A percentile compares a stretch with the other conserved stretches of the same genome.
phyloP scores from a whole-genome alignment of 1,140 invertebrate genomes.

The Amyelois transitella region DNA sequence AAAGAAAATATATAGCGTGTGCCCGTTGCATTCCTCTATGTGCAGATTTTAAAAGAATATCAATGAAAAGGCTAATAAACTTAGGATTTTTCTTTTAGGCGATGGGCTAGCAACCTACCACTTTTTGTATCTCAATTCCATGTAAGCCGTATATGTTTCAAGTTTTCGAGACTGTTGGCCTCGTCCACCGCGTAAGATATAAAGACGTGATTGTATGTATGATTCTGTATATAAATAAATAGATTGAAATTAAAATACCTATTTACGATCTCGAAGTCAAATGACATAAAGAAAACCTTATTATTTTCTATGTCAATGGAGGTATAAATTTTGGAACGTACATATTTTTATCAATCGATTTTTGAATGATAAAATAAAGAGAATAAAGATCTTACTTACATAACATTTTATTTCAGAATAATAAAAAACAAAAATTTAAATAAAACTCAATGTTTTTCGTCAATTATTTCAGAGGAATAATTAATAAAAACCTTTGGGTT shows the following conservation, averaged over 20 bases:
- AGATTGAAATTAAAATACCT: neutral
- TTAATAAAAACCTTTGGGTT: neutral
- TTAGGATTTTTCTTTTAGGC: too few species aligned
- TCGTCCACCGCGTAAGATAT: too few species aligned
- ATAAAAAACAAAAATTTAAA: neutral
- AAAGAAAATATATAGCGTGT: too few species aligned
- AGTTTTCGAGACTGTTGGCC: too few species aligned
- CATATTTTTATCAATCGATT: neutral
- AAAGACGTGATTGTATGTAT: too few species aligned
- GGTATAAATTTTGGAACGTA: too few species aligned
- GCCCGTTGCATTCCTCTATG: neutral
- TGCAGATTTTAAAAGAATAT: neutral
- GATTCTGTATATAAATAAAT: neutral
- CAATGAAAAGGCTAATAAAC: too few species aligned
- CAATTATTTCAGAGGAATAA: neutral
- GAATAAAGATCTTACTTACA: neutral
- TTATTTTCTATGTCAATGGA: too few species aligned
- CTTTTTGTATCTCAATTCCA: neutral
- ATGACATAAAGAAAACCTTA: neutral
- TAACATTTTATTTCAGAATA: neutral
- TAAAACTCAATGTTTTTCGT: neutral
- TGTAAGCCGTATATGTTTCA: neutral
- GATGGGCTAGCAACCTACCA: too few species aligned
- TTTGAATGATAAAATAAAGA: neutral
- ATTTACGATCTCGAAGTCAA: neutral